Evolutionary conservation across 2,113 vertebrate genomes (phyloP).

Genomic region (Macquaria ambigua): DNA sequence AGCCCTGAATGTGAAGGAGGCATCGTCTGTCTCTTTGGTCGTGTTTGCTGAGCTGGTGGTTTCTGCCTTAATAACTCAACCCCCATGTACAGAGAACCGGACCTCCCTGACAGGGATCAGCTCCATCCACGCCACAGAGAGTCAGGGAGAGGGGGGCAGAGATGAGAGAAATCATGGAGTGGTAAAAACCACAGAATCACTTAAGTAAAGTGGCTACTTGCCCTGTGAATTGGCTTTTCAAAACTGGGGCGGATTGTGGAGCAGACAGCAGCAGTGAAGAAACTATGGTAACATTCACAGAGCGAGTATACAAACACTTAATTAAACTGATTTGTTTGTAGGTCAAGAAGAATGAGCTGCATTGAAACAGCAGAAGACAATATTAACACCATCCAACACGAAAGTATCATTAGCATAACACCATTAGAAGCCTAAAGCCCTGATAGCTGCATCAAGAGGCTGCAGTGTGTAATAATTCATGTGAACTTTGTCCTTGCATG

Average conservation of each 20-base stretch:
- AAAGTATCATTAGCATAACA: constrained; percentile 37
- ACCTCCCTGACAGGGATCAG: constrained; percentile 65
- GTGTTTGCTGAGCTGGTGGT: constrained; percentile 75
- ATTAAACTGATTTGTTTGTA: neutral
- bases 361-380: constrained; percentile 9
- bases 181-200: constrained; percentile 27
- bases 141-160: neutral
- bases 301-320: neutral
- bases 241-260: neutral
- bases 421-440: constrained; percentile 10
- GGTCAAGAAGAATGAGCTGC: constrained; percentile 19
- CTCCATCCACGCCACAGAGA: constrained; percentile 26
- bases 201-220: constrained; percentile 45
- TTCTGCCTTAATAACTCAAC: constrained; percentile 70
- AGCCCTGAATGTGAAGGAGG: constrained; percentile 56
- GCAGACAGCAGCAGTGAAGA: neutral
- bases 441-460: constrained; percentile 11
- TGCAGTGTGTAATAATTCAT: constrained; percentile 32
- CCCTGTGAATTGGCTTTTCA: constrained; percentile 30
- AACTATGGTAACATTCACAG: constrained; percentile 1
- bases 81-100: constrained; percentile 32
- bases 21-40: constrained; percentile 71
- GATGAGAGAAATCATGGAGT: constrained; percentile 41
- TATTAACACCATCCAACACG: constrained; percentile 10
- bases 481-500: constrained; percentile 21